Evolutionary conservation across 2,113 vertebrate genomes (phyloP).

Genomic region (Asarcornis scutulata): DNA sequence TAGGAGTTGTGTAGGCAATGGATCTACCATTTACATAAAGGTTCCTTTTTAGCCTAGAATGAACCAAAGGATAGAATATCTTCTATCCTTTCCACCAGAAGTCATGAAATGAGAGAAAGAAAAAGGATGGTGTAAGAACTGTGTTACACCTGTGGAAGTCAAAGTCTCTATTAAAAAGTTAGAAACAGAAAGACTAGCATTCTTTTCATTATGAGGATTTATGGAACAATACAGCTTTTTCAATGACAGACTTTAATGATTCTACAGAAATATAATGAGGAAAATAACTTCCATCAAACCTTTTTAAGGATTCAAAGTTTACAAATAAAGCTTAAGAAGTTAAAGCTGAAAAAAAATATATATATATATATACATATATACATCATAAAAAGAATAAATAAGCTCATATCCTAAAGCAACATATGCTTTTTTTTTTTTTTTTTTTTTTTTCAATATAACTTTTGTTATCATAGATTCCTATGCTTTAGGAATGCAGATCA

Average conservation of each 20-base stretch:
- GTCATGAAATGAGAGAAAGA: not conserved
- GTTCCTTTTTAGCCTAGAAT: not conserved
- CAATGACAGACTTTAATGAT: not conserved
- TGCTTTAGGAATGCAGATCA: not conserved
- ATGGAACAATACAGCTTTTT: not conserved
- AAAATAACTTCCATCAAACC: not conserved
- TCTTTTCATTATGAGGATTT: not conserved
- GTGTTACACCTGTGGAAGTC: not conserved
- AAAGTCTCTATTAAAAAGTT: not conserved
- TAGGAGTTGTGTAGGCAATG: not conserved
- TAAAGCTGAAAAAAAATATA: not conserved
- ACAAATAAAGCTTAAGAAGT: not conserved
- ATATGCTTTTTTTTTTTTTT: not conserved
- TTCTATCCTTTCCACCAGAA: not conserved
- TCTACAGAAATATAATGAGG: not conserved
- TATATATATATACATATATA: not conserved
- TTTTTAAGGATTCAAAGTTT: not conserved
- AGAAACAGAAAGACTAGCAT: not conserved
- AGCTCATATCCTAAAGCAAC: not conserved
- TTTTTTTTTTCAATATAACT: not conserved
- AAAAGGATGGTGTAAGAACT: not conserved
- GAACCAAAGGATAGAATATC: not conserved
- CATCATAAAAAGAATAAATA: not conserved
- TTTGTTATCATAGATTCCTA: not conserved
- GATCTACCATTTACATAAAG: not conserved